phyloP scores from a whole-genome alignment of 2,888 invertebrate genomes.

The Exephanes ischioxanthus region DNA sequence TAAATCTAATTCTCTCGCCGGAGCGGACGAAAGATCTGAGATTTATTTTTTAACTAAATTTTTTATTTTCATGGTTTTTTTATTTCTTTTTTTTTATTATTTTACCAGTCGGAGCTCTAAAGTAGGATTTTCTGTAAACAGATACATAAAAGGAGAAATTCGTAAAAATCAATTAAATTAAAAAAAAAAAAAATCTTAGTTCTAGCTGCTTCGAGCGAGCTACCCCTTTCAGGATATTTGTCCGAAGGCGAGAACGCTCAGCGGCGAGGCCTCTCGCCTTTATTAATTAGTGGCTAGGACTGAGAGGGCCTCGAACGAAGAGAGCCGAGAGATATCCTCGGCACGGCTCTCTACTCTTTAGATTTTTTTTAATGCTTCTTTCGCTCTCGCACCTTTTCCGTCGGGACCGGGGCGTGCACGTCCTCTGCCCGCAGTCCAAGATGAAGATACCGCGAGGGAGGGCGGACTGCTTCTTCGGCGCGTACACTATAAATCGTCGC shows the following conservation, averaged over 20 bases:
- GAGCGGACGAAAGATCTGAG: neutral
- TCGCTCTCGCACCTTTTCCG: conserved; percentile 60
- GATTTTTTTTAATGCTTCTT: conserved; percentile 55
- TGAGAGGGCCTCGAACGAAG: conserved; percentile 47
- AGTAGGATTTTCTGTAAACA: too few relatives aligned
- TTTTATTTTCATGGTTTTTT: neutral
- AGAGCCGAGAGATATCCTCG: conserved; percentile 55
- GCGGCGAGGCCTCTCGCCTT: conserved; percentile 71
- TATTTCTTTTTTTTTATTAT: neutral
- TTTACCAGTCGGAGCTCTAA: too few relatives aligned
- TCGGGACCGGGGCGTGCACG: conserved; percentile 70
- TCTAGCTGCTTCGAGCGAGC: neutral
- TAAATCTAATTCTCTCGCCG: neutral
- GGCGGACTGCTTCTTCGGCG: conserved; percentile 76
- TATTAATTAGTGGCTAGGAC: conserved; percentile 81
- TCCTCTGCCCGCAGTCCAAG: conserved; percentile 76
- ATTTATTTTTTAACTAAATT: neutral
- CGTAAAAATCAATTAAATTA: too few relatives aligned
- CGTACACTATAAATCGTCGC: conserved; percentile 79
- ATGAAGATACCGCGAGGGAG: conserved; percentile 81
- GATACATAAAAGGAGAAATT: too few relatives aligned
- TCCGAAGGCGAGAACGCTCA: conserved; percentile 43
- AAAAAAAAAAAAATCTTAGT: neutral
- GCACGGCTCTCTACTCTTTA: conserved; percentile 26
- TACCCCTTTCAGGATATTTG: conserved; percentile 39